These are phyloP conservation scores for Spicauda simplicius DNA, from an alignment of 2,888 invertebrate species.

Conservation along the genomic window DNA sequence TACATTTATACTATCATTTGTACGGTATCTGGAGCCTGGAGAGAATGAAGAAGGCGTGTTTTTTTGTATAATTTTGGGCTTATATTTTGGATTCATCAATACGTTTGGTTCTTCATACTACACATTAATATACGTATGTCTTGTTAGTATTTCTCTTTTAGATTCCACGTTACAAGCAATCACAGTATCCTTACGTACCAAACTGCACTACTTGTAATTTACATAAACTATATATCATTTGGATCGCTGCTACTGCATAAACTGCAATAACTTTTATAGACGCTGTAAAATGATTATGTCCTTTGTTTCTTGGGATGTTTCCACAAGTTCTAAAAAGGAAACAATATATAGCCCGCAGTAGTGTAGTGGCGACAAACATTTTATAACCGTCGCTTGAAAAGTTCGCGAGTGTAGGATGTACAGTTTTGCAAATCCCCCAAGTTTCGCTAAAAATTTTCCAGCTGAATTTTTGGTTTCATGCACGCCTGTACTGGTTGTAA, in stretches of 20 bases:
- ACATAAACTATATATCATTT: too few species aligned
- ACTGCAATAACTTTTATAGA: neutral
- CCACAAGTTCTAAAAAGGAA: constrained; percentile 29
- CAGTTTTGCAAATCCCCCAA: constrained; percentile 35
- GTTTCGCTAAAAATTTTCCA: constrained; percentile 30
- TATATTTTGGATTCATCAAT: too few species aligned
- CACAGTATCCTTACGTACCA: too few species aligned
- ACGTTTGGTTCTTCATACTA: too few species aligned
- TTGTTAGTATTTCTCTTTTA: too few species aligned
- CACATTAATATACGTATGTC: too few species aligned
- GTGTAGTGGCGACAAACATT: constrained; percentile 35
- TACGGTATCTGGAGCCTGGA: too few species aligned
- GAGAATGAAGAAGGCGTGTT: too few species aligned
- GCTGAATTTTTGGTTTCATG: constrained; percentile 30
- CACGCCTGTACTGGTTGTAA: constrained; percentile 22
- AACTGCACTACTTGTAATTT: too few species aligned
- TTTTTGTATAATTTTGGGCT: too few species aligned
- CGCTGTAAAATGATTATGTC: constrained; percentile 13
- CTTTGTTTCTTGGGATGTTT: constrained; percentile 14
- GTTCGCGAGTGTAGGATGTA: constrained; percentile 26
- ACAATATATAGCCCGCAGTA: constrained; percentile 29
- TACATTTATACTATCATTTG: too few species aligned
- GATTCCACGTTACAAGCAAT: too few species aligned
- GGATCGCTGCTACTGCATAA: neutral
- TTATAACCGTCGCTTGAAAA: constrained; percentile 34